A percentile compares a stretch with the other conserved stretches of the same genome.
phyloP scores from a whole-genome alignment of 2,888 invertebrate genomes.

The Caenorhabditis sulstoni region DNA sequence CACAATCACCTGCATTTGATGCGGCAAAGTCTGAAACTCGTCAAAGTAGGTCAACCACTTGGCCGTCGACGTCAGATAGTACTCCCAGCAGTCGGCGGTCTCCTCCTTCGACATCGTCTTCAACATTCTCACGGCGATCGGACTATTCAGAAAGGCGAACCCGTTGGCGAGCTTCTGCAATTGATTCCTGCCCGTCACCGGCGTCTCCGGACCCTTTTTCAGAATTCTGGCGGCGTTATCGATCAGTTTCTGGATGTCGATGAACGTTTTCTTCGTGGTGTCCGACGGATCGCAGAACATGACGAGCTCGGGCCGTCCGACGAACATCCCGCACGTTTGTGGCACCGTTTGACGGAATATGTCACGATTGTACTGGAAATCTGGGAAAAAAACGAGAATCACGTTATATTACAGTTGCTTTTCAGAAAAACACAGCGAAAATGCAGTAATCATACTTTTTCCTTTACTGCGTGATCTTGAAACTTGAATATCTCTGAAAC shows the following conservation, averaged over 20 bases:
- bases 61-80: slow-evolving; percentile 4
- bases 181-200: not conserved
- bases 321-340: not conserved
- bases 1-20: not conserved
- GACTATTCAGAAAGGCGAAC: not conserved
- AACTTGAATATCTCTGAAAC: too few species aligned
- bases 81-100: not conserved
- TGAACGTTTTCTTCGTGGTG: slow-evolving; percentile 10
- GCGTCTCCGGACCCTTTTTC: not conserved
- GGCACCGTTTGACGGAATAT: slow-evolving; percentile 6
- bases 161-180: not conserved
- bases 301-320: slow-evolving; percentile 7
- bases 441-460: too few species aligned
- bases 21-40: not conserved
- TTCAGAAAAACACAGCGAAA: too few species aligned
- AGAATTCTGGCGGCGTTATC: not conserved
- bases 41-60: slow-evolving; percentile 9
- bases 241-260: not conserved
- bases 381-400: too few species aligned
- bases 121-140: slow-evolving; percentile 17
- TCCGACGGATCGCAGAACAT: slow-evolving; percentile 7
- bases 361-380: slow-evolving; percentile 17
- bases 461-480: too few species aligned
- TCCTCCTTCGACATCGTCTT: not conserved
- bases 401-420: too few species aligned